Evolutionary conservation across 1,140 invertebrate species (phyloP).

Genomic region (Achroia grisella): DNA sequence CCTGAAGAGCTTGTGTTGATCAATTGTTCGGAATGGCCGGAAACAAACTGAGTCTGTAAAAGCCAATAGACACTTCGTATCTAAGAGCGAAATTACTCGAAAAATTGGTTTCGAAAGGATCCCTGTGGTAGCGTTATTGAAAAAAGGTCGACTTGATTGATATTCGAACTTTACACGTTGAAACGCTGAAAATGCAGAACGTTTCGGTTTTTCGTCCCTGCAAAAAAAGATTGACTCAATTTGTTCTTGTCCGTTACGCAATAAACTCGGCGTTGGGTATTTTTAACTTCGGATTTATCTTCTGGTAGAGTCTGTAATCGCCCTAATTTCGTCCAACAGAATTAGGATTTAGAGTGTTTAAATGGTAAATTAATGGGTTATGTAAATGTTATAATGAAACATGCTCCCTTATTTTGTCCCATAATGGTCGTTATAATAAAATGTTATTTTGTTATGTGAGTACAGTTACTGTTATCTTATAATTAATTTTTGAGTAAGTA

Average conservation of each 20-base stretch:
- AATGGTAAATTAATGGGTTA: slow-evolving; percentile 37
- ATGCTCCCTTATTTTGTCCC: slow-evolving; percentile 9
- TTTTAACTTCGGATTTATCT: slow-evolving; percentile 66
- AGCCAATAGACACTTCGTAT: slow-evolving; percentile 36
- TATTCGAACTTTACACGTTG: slow-evolving; percentile 64
- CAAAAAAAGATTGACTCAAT: slow-evolving; percentile 68
- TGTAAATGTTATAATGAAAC: slow-evolving; percentile 25
- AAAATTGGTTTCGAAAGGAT: slow-evolving; percentile 52
- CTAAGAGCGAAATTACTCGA: slow-evolving; percentile 60
- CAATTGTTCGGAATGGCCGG: slow-evolving; percentile 13
- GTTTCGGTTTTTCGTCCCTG: slow-evolving; percentile 59
- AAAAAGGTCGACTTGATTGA: slow-evolving; percentile 68
- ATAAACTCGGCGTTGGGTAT: slow-evolving; percentile 58
- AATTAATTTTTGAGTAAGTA: no score
- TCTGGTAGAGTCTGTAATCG: slow-evolving; percentile 47
- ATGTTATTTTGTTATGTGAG: slow-evolving; percentile 1
- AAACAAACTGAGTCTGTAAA: slow-evolving; percentile 21
- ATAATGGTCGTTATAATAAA: slow-evolving; percentile 7
- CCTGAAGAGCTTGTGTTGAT: slow-evolving; percentile 3
- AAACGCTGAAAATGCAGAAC: slow-evolving; percentile 45
- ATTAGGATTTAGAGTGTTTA: slow-evolving; percentile 44
- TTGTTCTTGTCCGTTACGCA: slow-evolving; percentile 65
- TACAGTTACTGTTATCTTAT: no score
- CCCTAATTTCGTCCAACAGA: slow-evolving; percentile 43
- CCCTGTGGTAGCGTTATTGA: slow-evolving; percentile 63